These are phyloP conservation scores for Tachypleus tridentatus DNA, from an alignment of 1,140 invertebrate genomes.

Conservation along the genomic window DNA sequence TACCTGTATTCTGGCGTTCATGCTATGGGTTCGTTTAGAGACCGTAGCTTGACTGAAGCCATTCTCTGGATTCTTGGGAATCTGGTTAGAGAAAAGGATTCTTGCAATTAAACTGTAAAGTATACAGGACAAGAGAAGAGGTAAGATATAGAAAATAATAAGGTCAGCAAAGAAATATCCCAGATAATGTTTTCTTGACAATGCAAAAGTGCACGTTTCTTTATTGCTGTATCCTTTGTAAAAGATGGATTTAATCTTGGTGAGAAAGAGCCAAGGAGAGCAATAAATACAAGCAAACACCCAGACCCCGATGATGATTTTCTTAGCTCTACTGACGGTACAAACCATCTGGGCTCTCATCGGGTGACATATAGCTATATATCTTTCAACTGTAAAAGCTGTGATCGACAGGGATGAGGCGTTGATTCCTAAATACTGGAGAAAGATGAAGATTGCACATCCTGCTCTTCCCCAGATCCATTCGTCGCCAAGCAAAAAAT, in stretches of 20 bases:
- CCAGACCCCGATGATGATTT: conserved; percentile 46
- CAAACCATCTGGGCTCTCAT: conserved; percentile 45
- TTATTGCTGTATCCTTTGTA: conserved; percentile 33
- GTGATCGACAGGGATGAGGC: conserved; percentile 50
- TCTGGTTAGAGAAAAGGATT: conserved; percentile 37
- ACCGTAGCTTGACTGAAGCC: background rate
- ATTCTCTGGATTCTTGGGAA: conserved; percentile 23
- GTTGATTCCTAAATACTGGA: conserved; percentile 55
- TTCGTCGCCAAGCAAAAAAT: conserved; percentile 43
- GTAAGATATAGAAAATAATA: conserved; percentile 47
- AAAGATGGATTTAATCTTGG: conserved; percentile 29
- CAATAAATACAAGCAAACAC: conserved; percentile 43
- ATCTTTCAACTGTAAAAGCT: conserved; percentile 51
- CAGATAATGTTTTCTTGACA: conserved; percentile 40
- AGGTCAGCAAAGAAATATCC: conserved; percentile 46
- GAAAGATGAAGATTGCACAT: conserved; percentile 49
- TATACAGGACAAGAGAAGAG: conserved; percentile 42
- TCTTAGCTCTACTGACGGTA: conserved; percentile 43
- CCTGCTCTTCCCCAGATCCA: conserved; percentile 47
- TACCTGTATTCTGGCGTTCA: conserved; percentile 32
- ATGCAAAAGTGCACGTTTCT: conserved; percentile 39
- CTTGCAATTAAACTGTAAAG: conserved; percentile 45
- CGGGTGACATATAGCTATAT: conserved; percentile 48
- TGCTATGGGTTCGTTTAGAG: background rate
- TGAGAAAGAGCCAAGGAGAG: conserved; percentile 43